These are phyloP conservation scores for Crenichthys baileyi DNA, from an alignment of 2,797 vertebrate genomes.

Conservation along the genomic window DNA sequence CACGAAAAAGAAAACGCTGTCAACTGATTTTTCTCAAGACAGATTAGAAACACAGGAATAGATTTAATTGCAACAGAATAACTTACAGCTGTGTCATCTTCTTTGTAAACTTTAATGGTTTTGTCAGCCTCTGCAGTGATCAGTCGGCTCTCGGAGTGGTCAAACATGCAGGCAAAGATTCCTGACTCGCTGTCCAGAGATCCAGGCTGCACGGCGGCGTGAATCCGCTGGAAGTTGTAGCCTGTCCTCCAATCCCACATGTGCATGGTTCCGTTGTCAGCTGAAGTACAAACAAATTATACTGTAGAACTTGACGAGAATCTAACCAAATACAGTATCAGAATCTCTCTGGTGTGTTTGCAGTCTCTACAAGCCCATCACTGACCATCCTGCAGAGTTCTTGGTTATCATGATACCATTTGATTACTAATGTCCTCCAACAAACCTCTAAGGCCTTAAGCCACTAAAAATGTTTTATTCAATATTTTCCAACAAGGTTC, in stretches of 20 bases:
- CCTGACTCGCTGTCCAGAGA: conserved; percentile 99
- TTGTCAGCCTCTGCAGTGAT: conserved; percentile 98
- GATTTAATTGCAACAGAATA: background rate
- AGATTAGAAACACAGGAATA: background rate
- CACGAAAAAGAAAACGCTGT: conserved; percentile 69
- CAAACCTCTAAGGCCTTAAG: too few relatives aligned
- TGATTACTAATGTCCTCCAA: too few relatives aligned
- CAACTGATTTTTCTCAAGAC: background rate
- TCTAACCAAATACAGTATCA: background rate
- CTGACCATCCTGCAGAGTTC: too few relatives aligned
- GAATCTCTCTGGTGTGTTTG: too few relatives aligned
- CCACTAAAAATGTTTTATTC: too few relatives aligned
- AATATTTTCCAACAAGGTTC: too few relatives aligned
- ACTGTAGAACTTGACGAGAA: background rate
- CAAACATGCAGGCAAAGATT: conserved; percentile 96
- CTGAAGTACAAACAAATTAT: conserved; percentile 61
- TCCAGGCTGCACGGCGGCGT: conserved; percentile 96
- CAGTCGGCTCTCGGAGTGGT: conserved; percentile 93
- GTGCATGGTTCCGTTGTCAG: conserved; percentile 98
- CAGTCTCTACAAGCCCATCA: too few relatives aligned
- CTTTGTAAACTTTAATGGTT: conserved; percentile 98
- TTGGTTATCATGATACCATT: too few relatives aligned
- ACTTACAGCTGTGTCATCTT: conserved; percentile 94
- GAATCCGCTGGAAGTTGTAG: conserved; percentile 98
- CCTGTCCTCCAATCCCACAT: conserved; percentile 99